Percentiles rank a stretch among this genome's conserved stretches.
Evolutionary conservation across 2,113 vertebrate genomes (phyloP).

Genomic region (Asarcornis scutulata): DNA sequence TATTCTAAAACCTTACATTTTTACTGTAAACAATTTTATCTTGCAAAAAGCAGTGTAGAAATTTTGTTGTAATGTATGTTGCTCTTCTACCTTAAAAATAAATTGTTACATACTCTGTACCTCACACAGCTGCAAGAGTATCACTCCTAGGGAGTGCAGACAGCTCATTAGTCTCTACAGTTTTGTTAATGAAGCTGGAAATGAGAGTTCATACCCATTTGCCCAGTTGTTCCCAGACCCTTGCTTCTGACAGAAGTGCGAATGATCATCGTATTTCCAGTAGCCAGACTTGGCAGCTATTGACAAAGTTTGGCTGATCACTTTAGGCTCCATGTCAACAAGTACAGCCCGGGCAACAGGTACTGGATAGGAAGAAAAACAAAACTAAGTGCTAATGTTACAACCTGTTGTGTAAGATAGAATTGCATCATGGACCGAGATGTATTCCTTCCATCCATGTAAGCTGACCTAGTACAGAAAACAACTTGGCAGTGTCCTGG

Average conservation of each 20-base stretch:
- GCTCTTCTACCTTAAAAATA: neutral
- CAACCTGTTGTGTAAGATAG: neutral
- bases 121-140: neutral
- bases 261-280: constrained; percentile 85
- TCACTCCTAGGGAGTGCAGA: neutral
- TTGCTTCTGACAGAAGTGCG: constrained; percentile 92
- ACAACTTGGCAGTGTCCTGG: neutral
- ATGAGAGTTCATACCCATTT: constrained; percentile 83
- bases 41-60: neutral
- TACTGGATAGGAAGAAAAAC: constrained; percentile 59
- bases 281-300: constrained; percentile 79
- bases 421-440: rapidly evolving
- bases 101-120: neutral
- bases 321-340: constrained; percentile 98
- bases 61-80: neutral
- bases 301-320: constrained; percentile 85
- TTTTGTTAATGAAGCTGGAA: neutral
- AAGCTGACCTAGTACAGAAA: neutral
- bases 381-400: neutral
- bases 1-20: neutral
- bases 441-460: neutral
- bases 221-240: constrained; percentile 99
- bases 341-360: constrained; percentile 87
- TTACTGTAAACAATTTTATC: neutral
- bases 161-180: neutral